phyloP scores from a whole-genome alignment of 2,888 invertebrate species.

The Metallyticus violacea region DNA sequence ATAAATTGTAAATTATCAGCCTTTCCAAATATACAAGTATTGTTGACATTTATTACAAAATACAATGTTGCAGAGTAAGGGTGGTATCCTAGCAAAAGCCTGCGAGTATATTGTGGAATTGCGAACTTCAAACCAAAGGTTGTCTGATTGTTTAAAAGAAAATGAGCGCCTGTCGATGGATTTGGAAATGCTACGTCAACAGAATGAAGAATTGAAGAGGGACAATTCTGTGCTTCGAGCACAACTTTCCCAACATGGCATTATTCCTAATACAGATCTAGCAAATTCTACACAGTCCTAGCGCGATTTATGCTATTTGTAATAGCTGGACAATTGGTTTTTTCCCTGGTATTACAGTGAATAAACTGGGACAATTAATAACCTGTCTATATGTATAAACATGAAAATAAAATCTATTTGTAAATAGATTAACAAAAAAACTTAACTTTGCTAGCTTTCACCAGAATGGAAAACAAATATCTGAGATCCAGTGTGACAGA shows the following conservation, averaged over 20 bases:
- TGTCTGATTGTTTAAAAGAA: slow-evolving; percentile 61
- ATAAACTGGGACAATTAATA: neutral
- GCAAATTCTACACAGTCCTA: slow-evolving; percentile 22
- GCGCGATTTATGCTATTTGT: neutral
- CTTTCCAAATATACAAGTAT: too few species aligned
- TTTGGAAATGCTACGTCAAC: slow-evolving; percentile 66
- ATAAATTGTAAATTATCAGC: too few species aligned
- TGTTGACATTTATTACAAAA: too few species aligned
- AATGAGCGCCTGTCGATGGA: slow-evolving; percentile 71
- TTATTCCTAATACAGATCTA: slow-evolving; percentile 45
- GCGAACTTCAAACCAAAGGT: slow-evolving; percentile 71
- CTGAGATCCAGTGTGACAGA: neutral
- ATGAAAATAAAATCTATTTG: neutral
- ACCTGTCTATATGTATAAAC: neutral
- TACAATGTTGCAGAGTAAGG: slow-evolving; percentile 75
- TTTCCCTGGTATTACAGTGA: neutral
- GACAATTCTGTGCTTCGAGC: slow-evolving; percentile 71
- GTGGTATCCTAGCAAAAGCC: slow-evolving; percentile 91
- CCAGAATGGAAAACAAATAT: neutral
- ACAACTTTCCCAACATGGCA: slow-evolving; percentile 64
- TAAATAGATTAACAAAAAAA: neutral
- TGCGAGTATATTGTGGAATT: slow-evolving; percentile 91
- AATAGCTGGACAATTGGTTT: neutral
- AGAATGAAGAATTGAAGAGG: slow-evolving; percentile 68
- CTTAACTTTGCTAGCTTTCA: neutral